Evolutionary conservation across 2,888 invertebrate genomes (phyloP).

Genomic region (Theretra japonica): DNA sequence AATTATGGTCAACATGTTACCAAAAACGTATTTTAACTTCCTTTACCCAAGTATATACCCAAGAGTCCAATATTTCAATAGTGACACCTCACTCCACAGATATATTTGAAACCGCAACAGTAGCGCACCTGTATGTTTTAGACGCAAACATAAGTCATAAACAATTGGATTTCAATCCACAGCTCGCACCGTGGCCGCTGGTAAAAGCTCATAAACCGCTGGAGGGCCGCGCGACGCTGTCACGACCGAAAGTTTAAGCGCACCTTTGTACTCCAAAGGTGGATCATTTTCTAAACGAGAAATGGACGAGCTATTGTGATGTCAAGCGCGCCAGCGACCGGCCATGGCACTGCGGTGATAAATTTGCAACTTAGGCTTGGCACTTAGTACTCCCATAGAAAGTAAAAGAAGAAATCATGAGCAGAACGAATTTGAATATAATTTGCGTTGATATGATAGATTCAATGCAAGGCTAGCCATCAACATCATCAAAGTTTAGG

Average conservation of each 20-base stretch:
- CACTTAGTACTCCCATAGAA: not conserved
- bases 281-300: constrained; percentile 56
- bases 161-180: constrained; percentile 32
- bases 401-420: not conserved
- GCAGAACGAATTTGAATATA: not conserved
- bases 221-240: constrained; percentile 49
- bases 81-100: not conserved
- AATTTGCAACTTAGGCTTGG: constrained; percentile 50
- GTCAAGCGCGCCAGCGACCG: constrained; percentile 57
- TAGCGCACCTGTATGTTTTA: not conserved
- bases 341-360: constrained; percentile 51
- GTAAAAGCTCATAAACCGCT: constrained; percentile 50
- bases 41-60: not conserved
- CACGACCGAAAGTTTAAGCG: constrained; percentile 50
- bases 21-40: not conserved
- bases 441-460: not conserved
- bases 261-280: constrained; percentile 43
- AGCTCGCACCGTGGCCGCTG: constrained; percentile 40
- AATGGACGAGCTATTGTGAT: constrained; percentile 73
- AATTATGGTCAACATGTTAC: no score
- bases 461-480: not conserved
- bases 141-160: not conserved
- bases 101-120: not conserved
- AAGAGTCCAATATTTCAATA: not conserved
- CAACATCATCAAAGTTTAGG: not conserved